Evolutionary conservation across 1,140 invertebrate species (phyloP).

Genomic region (Kradibia gibbosae): DNA sequence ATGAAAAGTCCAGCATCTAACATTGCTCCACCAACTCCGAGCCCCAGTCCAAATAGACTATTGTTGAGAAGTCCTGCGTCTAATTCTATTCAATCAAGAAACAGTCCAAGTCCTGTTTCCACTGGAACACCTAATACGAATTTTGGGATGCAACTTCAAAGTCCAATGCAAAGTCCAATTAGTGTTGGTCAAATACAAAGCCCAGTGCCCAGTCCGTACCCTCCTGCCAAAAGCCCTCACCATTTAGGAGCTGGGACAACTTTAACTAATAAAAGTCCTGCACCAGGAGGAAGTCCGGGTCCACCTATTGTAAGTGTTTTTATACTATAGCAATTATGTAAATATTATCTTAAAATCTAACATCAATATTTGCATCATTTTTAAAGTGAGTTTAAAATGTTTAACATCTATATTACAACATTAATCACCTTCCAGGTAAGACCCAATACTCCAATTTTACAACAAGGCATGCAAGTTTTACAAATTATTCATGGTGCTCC

Average conservation of each 20-base stretch:
- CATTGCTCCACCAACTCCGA: slow-evolving; percentile 70
- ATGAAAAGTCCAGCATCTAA: slow-evolving; percentile 71
- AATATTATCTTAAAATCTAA: not conserved
- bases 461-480: slow-evolving; percentile 71
- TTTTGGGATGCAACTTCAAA: slow-evolving; percentile 70
- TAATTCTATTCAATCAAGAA: slow-evolving; percentile 70
- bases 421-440: slow-evolving; percentile 62
- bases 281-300: slow-evolving; percentile 68
- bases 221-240: slow-evolving; percentile 71
- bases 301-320: slow-evolving; percentile 66
- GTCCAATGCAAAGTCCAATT: slow-evolving; percentile 71
- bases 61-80: slow-evolving; percentile 69
- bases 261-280: slow-evolving; percentile 69
- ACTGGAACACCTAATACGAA: slow-evolving; percentile 63
- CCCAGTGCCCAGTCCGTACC: slow-evolving; percentile 70
- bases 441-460: slow-evolving; percentile 69
- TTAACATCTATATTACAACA: too few relatives aligned
- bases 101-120: slow-evolving; percentile 70
- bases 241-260: slow-evolving; percentile 60
- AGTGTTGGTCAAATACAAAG: slow-evolving; percentile 71
- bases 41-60: slow-evolving; percentile 69
- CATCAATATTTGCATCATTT: not conserved
- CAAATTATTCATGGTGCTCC: slow-evolving; percentile 71
- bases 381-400: too few relatives aligned
- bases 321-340: too few relatives aligned